Conservation (phyloP, 2,797 vertebrate species). For the Pseudomugil gertrudae region DNA sequence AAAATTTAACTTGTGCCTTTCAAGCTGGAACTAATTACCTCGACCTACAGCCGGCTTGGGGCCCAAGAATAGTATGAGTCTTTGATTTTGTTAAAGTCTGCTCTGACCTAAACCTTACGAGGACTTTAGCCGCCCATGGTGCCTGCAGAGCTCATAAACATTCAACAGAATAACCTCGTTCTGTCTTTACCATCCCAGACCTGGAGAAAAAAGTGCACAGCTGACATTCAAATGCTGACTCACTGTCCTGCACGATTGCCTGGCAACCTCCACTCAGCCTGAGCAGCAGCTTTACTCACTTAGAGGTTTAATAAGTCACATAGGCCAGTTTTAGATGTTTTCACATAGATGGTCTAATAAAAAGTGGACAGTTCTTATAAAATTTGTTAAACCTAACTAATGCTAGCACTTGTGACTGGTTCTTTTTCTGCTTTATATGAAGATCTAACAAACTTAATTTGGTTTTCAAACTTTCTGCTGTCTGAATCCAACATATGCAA, state of each 20-base stretch:
- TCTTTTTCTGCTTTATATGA: background rate
- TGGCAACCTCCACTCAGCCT: constrained; percentile 41
- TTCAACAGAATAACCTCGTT: constrained; percentile 25
- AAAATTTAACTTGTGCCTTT: too few relatives aligned
- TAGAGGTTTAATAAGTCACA: constrained; percentile 24
- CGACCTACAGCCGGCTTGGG: too few relatives aligned
- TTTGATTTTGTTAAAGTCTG: constrained; percentile 23
- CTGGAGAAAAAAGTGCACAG: constrained; percentile 38
- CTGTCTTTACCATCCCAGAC: constrained; percentile 44
- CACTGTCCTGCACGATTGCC: constrained; percentile 52
- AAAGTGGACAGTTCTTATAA: background rate
- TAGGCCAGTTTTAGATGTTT: background rate
- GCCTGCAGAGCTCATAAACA: constrained; percentile 18
- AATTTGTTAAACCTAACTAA: background rate
- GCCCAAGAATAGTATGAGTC: background rate
- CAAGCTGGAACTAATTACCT: too few relatives aligned
- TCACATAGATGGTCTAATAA: background rate
- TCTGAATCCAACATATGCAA: background rate
- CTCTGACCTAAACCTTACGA: constrained; percentile 16
- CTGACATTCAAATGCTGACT: constrained; percentile 49
- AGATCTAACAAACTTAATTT: background rate
- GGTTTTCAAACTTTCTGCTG: background rate
- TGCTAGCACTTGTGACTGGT: background rate
- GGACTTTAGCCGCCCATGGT: constrained; percentile 15
- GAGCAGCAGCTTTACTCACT: constrained; percentile 43